Conservation (phyloP, 2,797 vertebrate genomes). For the Aerospiza tachiro region DNA sequence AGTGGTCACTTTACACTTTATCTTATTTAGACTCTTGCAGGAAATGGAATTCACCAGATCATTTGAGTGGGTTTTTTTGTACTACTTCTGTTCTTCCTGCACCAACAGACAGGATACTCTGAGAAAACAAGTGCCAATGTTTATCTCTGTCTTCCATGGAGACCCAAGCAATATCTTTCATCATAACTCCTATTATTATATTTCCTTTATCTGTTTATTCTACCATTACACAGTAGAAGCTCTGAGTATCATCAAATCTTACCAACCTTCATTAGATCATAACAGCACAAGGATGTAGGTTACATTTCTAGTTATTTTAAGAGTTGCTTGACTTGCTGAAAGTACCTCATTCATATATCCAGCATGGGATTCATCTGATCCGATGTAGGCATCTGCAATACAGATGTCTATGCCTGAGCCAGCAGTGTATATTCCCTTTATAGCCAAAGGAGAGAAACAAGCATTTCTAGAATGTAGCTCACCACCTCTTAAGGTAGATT, state of each 20-base stretch:
- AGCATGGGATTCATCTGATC: not conserved
- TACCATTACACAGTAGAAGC: not conserved
- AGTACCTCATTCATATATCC: not conserved
- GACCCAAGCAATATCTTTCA: not conserved
- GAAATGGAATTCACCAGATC: not conserved
- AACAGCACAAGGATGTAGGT: not conserved
- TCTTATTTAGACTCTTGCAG: not conserved
- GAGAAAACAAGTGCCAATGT: not conserved
- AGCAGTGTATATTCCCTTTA: not conserved
- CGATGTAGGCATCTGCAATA: not conserved
- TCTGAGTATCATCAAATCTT: not conserved
- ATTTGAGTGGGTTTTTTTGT: not conserved
- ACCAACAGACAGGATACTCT: not conserved
- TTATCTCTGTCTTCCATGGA: not conserved
- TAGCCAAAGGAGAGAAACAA: not conserved
- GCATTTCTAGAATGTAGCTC: not conserved
- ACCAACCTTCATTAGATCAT: not conserved
- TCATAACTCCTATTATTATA: not conserved
- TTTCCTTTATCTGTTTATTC: not conserved
- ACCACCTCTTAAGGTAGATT: not conserved
- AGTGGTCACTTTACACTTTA: not conserved
- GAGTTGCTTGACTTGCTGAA: not conserved
- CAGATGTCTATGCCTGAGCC: not conserved
- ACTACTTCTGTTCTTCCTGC: not conserved
- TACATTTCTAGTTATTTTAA: constrained; percentile 29